phyloP scores from a whole-genome alignment of 1,140 invertebrate genomes.

The Meloidogyne floridensis region DNA sequence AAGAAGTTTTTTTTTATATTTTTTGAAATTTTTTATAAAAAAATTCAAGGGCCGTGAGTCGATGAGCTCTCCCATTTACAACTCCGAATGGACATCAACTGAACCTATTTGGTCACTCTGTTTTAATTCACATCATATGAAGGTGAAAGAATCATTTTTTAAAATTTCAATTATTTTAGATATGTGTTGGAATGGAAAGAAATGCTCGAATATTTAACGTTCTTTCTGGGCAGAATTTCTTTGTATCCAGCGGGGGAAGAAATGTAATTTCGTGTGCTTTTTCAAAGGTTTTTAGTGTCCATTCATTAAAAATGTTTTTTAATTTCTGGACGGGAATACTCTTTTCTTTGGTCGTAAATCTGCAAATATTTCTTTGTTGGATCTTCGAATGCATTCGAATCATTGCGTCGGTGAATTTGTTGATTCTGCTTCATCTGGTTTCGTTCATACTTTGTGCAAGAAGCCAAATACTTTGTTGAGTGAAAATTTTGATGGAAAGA shows the following conservation, averaged over 20 bases:
- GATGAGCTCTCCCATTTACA: slow-evolving; percentile 41
- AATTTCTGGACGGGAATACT: slow-evolving; percentile 33
- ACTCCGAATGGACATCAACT: slow-evolving; percentile 24
- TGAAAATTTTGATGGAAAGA: slow-evolving; percentile 43
- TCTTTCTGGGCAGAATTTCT: slow-evolving; percentile 33
- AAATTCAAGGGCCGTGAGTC: slow-evolving; percentile 31
- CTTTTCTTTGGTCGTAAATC: slow-evolving; percentile 30
- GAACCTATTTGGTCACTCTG: slow-evolving; percentile 38
- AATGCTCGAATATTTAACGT: slow-evolving; percentile 35
- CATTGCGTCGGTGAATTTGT: slow-evolving; percentile 35
- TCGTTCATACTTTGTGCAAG: slow-evolving; percentile 24
- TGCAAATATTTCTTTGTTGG: slow-evolving; percentile 35
- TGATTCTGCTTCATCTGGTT: slow-evolving; percentile 31
- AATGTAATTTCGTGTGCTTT: slow-evolving; percentile 36
- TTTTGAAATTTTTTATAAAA: not conserved
- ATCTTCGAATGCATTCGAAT: slow-evolving; percentile 26
- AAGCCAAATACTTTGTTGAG: slow-evolving; percentile 30
- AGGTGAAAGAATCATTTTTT: not conserved
- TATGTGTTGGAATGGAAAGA: slow-evolving; percentile 38
- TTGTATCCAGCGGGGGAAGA: slow-evolving; percentile 32
- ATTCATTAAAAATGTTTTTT: slow-evolving; percentile 19
- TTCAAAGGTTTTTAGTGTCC: slow-evolving; percentile 30
- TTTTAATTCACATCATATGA: slow-evolving; percentile 42
- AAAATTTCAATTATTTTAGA: not conserved
- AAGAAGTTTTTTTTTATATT: slow-evolving; percentile 21